Base-by-base conservation (phyloP, 2,888 invertebrate genomes). In the Sinohyriopsis cumingii region DNA sequence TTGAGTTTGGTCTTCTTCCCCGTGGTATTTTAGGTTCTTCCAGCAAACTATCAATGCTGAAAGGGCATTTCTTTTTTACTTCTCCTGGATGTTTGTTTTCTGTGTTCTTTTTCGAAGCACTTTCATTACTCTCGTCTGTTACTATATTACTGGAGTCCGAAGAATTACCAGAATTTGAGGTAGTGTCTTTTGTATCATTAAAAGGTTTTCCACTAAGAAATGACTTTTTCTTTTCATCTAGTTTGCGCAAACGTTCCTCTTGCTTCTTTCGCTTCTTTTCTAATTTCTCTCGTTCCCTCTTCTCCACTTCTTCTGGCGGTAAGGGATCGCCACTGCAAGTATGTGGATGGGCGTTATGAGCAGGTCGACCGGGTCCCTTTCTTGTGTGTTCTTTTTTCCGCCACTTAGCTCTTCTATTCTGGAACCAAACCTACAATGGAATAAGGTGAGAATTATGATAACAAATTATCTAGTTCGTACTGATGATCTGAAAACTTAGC, bases 361-460 rank as follows among this genome's bases (percentile, higher is more conserved):
- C 97, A 61, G 98, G 98, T 91, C 98, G 94, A 1, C 98, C 98
- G 0, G 98, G 98, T 33, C 98, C 98, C 90, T 98, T 99, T 91
- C 97, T 96, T 72, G 98, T 98, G 91, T 98, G 97, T 91, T 99
- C 99, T 91, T 97, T 97, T 92, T 99, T 99, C 76, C 99, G 93
- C 97, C 99, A 99, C 91, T 99, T 99, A 65, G 99, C 99, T 75
- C 99, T 93, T 54, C 99, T 93, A 92, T 99, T 99, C 92, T 99
- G 99, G 92, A 99, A 99, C 99, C 99, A 99, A 77, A 99, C 99
- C 98, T 99, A 93, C 24, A 86, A 83, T 19, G 91, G 91, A 80
- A 76, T 83, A 65, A 57, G 45, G 45, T 45, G 3, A 3, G 45
- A 3, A 45, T 45, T 45, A 3, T 45, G 45, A 45, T 45, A 45